Conservation (phyloP, 2,888 invertebrate species). For the Syritta pipiens region DNA sequence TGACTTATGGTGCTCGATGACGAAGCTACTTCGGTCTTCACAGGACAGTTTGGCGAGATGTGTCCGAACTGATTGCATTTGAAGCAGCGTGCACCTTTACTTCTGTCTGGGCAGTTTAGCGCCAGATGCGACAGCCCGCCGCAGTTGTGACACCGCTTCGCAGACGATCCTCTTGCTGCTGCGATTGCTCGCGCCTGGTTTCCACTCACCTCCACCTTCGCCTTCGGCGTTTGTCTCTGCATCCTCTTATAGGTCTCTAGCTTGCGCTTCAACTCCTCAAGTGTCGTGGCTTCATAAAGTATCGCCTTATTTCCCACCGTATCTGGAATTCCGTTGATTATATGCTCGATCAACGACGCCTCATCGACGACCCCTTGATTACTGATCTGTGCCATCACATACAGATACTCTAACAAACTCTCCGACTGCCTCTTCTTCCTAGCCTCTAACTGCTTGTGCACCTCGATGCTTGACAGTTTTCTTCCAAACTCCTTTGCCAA, state of each 20-base stretch:
- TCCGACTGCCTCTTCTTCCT: conserved; percentile 7
- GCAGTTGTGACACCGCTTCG: conserved; percentile 3
- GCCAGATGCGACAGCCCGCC: not conserved
- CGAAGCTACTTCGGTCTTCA: not conserved
- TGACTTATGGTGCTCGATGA: not conserved
- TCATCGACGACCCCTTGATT: not conserved
- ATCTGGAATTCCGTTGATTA: not conserved
- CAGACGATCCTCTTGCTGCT: too few species aligned
- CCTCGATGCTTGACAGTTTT: not conserved
- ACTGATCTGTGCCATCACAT: conserved; percentile 19
- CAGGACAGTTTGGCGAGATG: not conserved
- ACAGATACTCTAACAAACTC: conserved; percentile 30
- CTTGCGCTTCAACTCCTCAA: conserved; percentile 2
- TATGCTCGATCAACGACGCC: not conserved
- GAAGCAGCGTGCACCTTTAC: conserved; percentile 11
- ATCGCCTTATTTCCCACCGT: not conserved
- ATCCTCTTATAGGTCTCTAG: conserved; percentile 7
- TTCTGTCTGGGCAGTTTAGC: not conserved
- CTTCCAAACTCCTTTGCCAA: conserved; percentile 24
- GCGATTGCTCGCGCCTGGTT: not conserved
- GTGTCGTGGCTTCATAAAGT: not conserved
- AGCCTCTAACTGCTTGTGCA: conserved; percentile 12
- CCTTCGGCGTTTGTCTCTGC: not conserved
- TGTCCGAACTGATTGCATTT: conserved; percentile 19
- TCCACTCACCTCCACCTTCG: not conserved